Evolutionary conservation across 2,113 vertebrate species (phyloP).

Genomic region (human): GRCh38 chr5:62784501-62785000

Average conservation of each 20-base stretch:
- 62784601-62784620: neutral
- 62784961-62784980: neutral
- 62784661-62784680: neutral
- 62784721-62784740: constrained; percentile 24
- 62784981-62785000: neutral
- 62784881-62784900: constrained; percentile 5
- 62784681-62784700: constrained; percentile 57
- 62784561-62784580: too few relatives aligned
- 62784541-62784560: too few relatives aligned
- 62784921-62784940: neutral
- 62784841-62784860: neutral
- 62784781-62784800: neutral
- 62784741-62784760: constrained; percentile 45
- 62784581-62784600: too few relatives aligned
- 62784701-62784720: constrained; percentile 36
- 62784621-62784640: constrained; percentile 30
- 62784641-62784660: constrained; percentile 46
- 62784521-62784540: too few relatives aligned
- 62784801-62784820: neutral
- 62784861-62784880: constrained; percentile 5
- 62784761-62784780: constrained; percentile 38
- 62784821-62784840: neutral
- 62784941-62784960: neutral
- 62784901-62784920: neutral
- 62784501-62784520: too few relatives aligned